phyloP scores from a whole-genome alignment of 2,113 vertebrate species.

The Craseonycteris thonglongyai region DNA sequence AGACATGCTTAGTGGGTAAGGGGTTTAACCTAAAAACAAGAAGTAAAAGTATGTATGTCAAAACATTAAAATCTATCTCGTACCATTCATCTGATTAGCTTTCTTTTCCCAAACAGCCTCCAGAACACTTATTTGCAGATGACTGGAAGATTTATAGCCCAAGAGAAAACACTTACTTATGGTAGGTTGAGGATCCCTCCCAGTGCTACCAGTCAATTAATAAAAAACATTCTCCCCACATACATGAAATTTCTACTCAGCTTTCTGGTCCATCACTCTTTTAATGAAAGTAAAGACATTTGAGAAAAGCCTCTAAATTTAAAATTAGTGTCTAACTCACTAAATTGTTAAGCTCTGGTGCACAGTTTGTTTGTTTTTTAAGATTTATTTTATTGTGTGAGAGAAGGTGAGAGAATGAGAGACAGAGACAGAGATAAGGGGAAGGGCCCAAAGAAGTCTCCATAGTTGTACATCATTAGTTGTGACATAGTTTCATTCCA shows the following conservation, averaged over 20 bases:
- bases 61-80: background rate
- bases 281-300: background rate
- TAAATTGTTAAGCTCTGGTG: background rate
- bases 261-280: background rate
- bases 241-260: background rate
- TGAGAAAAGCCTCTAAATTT: background rate
- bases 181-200: background rate
- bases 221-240: background rate
- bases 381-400: too few relatives aligned
- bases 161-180: background rate
- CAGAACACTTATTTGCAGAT: background rate
- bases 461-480: too few relatives aligned
- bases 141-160: background rate
- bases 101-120: background rate
- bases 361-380: too few relatives aligned
- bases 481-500: too few relatives aligned
- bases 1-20: background rate
- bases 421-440: too few relatives aligned
- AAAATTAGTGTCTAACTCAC: background rate
- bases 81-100: background rate
- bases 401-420: too few relatives aligned
- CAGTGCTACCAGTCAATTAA: background rate
- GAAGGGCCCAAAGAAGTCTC: too few relatives aligned
- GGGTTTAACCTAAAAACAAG: background rate
- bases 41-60: background rate